Percentiles rank a stretch among this genome's conserved stretches.
These are phyloP conservation scores for Coranthus polyacanthus DNA, from an alignment of 2,797 vertebrate genomes.

Conservation along the genomic window DNA sequence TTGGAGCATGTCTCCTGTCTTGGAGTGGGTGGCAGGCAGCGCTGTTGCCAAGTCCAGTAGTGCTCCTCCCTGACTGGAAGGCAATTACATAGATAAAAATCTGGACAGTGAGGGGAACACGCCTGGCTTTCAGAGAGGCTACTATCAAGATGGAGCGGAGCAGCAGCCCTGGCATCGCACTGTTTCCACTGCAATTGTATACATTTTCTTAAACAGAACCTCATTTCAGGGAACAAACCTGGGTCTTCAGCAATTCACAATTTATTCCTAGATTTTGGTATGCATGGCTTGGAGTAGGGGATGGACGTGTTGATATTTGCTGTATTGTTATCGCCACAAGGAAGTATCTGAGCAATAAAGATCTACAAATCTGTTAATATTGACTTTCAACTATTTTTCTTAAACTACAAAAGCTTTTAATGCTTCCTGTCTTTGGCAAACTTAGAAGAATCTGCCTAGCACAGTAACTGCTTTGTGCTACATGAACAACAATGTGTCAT, in stretches of 20 bases:
- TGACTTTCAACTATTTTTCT: too few relatives aligned
- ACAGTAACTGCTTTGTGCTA: too few relatives aligned
- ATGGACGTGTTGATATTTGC: background rate
- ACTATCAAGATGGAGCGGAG: conserved; percentile 69
- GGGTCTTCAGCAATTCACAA: background rate
- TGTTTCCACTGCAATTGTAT: conserved; percentile 23
- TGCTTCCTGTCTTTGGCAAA: too few relatives aligned
- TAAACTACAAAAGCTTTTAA: too few relatives aligned
- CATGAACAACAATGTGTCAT: too few relatives aligned
- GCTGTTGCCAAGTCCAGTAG: conserved; percentile 30
- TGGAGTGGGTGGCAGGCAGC: conserved; percentile 58
- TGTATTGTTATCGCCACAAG: too few relatives aligned
- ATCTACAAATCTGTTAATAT: too few relatives aligned
- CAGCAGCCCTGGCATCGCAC: conserved; percentile 44
- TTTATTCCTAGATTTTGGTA: conserved; percentile 6
- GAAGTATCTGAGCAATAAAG: too few relatives aligned
- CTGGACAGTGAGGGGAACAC: conserved; percentile 71
- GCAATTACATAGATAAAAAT: conserved; percentile 80
- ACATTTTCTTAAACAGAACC: conserved; percentile 26
- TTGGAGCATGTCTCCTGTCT: conserved; percentile 56
- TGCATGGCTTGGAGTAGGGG: too few relatives aligned
- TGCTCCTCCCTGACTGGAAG: conserved; percentile 67
- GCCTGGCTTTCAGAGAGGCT: conserved; percentile 66
- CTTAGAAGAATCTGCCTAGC: too few relatives aligned
- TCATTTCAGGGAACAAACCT: conserved; percentile 6